Evolutionary conservation across 2,797 vertebrate genomes (phyloP), one percentile per base, ranked within the genome.

Genomic region (Brachyrhaphis roseni): DNA sequence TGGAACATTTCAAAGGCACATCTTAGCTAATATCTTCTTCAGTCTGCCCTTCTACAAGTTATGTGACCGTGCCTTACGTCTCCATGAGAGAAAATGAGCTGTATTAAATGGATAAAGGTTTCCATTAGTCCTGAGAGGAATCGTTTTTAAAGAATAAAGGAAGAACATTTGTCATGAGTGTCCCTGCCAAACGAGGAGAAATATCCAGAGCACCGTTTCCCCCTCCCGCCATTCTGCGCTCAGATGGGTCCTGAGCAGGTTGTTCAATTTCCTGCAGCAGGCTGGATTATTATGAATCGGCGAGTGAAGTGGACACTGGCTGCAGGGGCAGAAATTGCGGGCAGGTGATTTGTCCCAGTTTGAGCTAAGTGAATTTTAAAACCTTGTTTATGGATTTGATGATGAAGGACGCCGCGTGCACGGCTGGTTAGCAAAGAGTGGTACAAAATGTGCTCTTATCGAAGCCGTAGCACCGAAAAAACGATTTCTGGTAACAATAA

Each of bases 91-190:
- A 86, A 89, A 84, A 90, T 80, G 73, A 90, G 82, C 57, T 82
- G 71, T 64, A 88, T 79, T 92, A 84, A 89, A 81, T 57, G 66
- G 76, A 91, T 84, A 84, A 80, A 89, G 77, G 74, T 80, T 90
- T 86, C 88, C 80, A 90, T 92, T 90, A 86, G 76, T 83, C 81
- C 39, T 57, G 76, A 90, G 85, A 89, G 87, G 89, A 89, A 87
- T 88, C 77, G 83, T 87, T 91, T 91, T 84, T 64, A 76, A 82
- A 86, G 74, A 26, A 92, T 88, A 91, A 91, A 93, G 39, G 84
- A 84, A 86, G 82, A 74, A 88, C 83, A 90, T 89, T 86, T 91
- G 87, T 86, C 87, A 90, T 90, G 76, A 88, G 74, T 71, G 72
- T 88, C 76, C 87, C 81, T 76, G 75, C 66, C 79, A 87, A 91